Evolutionary conservation across 2,888 invertebrate species (phyloP), one percentile per base, ranked within the genome.

Genomic region (Ernsta delagoae): DNA sequence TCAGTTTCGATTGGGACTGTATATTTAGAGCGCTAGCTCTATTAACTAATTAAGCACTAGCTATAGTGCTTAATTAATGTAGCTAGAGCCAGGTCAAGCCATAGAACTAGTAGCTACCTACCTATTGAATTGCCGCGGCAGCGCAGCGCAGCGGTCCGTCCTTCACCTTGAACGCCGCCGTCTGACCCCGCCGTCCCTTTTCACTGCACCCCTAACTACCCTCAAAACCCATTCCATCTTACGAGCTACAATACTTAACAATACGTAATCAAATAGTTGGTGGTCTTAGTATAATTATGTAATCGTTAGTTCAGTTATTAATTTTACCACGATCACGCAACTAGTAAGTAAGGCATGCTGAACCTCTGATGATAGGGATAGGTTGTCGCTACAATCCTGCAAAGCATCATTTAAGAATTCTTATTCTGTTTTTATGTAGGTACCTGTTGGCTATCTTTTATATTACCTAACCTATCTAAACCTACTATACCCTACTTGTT

Each of bases 141-240:
- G 68, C 64, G 79, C 36, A 39, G 36, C 6, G 36, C 36, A 6
- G 36, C 82, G 77, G 81, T 81, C 78, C 80, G 89, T 86, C 92
- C 92, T 92, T 92, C 87, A 92, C 92, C 92, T 92, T 92, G 92
- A 90, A 90, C 84, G 86, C 82, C 85, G 82, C 84, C 85, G 88
- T 89, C 91, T 90, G 89, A 87, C 90, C 90, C 75, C 73, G 66
- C 70, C 71, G 77, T 75, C 76, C 79, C 79, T 77, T 74, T 74
- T 53, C 79, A 60, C 2, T 50, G 41, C 79, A 73, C 79, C 79
- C 73, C 74, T 74, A 72, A 56, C 76, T 77, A 73, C 77, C 78
- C 78, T 73, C 74, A 70, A 75, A 76, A 74, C 77, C 82, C 80
- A 75, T 76, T 78, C 70, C 72, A 71, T 71, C 53, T 39, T 39